Evolutionary conservation across 2,888 invertebrate species (phyloP), one percentile per base, ranked within the genome.

Genomic region (Plebejus anna): DNA sequence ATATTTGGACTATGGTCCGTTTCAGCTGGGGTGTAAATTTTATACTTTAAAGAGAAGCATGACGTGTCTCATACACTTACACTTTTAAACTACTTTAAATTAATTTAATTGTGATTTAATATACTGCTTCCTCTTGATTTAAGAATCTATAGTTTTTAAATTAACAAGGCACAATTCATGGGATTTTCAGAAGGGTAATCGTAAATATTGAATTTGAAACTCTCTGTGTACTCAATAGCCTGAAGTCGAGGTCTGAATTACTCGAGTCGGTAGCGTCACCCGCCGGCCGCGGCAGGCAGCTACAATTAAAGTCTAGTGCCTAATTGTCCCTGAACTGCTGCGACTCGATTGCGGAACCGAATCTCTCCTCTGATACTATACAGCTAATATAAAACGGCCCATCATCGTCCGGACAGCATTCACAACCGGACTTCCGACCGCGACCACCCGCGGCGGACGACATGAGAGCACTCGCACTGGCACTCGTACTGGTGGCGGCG

Each of bases 361-460:
- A 86, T 92, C 90, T 89, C 89, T 90, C 88, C 89, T 89, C 79
- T 79, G 80, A 82, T 83, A 84, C 86, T 84, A 81, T 81, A 84
- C 83, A 82, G 83, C 82, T 72, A 86, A 90, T 90, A 92, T 85
- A 86, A 94, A 94, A 94, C 88, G 89, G 89, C 81, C 89, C 87
- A 87, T 85, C 84, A 83, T 79, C 84, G 82, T 80, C 82, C 81
- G 86, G 87, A 89, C 87, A 88, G 89, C 89, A 91, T 90, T 90
- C 82, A 84, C 89, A 87, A 84, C 86, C 89, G 88, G 88, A 88
- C 90, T 89, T 90, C 91, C 90, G 88, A 83, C 83, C 84, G 84
- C 81, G 79, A 84, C 80, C 78, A 82, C 77, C 78, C 79, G 76
- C 75, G 79, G 76, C 75, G 75, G 78, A 77, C 81, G 88, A 79